Percentiles rank a stretch among this genome's conserved stretches.
Evolutionary conservation across 1,140 invertebrate species (phyloP).

Genomic region (Caenorhabditis inopinata): DNA sequence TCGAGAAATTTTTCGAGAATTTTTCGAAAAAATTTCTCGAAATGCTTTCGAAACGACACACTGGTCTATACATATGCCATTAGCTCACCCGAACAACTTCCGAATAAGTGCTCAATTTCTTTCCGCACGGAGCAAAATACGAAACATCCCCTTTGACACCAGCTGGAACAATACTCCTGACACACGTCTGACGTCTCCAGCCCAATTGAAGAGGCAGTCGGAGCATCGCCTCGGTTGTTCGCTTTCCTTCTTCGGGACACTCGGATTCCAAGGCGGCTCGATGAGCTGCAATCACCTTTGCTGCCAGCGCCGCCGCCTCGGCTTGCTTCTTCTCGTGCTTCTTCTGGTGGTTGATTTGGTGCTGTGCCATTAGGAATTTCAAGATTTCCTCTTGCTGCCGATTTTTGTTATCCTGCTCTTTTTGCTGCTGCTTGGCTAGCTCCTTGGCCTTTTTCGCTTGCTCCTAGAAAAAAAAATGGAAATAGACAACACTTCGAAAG

Average conservation of each 20-base stretch:
- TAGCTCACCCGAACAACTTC: conserved; percentile 29
- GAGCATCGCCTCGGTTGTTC: not conserved
- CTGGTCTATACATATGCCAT: not conserved
- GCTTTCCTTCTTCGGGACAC: not conserved
- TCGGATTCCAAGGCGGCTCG: not conserved
- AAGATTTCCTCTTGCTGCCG: not conserved
- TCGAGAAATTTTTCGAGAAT: not conserved
- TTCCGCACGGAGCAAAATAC: conserved; percentile 38
- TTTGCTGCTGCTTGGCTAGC: not conserved
- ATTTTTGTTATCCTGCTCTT: not conserved
- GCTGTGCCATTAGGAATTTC: not conserved
- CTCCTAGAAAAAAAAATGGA: conserved; percentile 7
- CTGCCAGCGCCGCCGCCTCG: not conserved
- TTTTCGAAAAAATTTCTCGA: not conserved
- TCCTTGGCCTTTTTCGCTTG: conserved; percentile 3
- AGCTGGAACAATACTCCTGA: not conserved
- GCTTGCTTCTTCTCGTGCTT: not conserved
- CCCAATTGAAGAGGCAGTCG: conserved; percentile 33
- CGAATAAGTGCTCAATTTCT: conserved; percentile 38
- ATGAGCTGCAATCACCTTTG: not conserved
- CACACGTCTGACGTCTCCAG: conserved; percentile 37
- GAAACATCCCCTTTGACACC: conserved; percentile 37
- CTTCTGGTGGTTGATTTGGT: not conserved
- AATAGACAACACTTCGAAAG: too few species aligned
- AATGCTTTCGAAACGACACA: not conserved